Base-by-base conservation (phyloP, 1,140 invertebrate species). In the Acromyrmex heyeri region DNA sequence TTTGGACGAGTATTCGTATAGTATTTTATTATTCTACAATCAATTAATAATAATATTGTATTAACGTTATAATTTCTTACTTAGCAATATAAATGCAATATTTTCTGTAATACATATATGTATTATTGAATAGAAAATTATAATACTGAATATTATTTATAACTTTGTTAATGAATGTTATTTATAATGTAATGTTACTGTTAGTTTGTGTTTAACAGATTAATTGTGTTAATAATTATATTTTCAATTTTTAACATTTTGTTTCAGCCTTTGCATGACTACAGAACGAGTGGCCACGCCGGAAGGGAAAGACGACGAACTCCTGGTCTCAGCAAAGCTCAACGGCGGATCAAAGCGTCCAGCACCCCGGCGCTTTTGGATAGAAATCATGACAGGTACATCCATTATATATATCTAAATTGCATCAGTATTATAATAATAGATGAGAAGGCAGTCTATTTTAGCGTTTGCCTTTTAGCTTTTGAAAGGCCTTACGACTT, bases 311-410 rank as follows among this genome's bases (percentile, higher is more conserved):
- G 94, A 94, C 93, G 95, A 85, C 93, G 95, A 30, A 94, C 94
- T 62, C 93, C 93, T 10, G 94, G 93, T 5, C 86, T 95, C 73
- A 94, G 94, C 88, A 95, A 95, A 73, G 93, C 92, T 73, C 94
- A 94, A 81, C 93, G 96, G 89, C 94, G 95, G 62, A 92, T 95
- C 72, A 96, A 96, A 91, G 95, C 96, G 57, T 96, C 95, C 73
- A 96, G 95, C 79, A 96, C 96, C 16, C 96, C 96, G 57, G 95
- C 95, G 21, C 93, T 96, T 64, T 92, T 96, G 59, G 95, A 96
- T 86, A 93, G 92, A n/a, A 93, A 94, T 64, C 91, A 94, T 8
- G 94, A 95, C 57, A 92, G 93, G 93, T 96, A 91, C 87, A 30
- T 30, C 27, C 27, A 21, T 48, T 10, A 21, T 48, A 34, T 38